Evolutionary conservation across 2,797 vertebrate genomes (phyloP).

Genomic region (Cuculus canorus): DNA sequence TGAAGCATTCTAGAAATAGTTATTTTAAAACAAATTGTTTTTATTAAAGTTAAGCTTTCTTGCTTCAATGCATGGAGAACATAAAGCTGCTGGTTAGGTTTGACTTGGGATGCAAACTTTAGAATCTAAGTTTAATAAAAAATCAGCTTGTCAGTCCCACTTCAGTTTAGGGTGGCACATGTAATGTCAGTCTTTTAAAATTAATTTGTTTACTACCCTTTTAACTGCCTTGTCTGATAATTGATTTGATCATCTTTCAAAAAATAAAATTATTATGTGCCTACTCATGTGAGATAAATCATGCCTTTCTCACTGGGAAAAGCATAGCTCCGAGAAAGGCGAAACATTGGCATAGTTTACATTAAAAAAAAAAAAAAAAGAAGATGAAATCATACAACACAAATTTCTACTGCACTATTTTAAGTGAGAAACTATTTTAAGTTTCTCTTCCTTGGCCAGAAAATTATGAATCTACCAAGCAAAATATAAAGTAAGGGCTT

Average conservation of each 20-base stretch:
- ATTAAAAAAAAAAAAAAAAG: neutral
- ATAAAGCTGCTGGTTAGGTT: neutral
- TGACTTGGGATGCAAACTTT: neutral
- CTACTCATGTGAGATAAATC: neutral
- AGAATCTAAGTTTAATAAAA: neutral
- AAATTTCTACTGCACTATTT: neutral
- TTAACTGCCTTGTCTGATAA: neutral
- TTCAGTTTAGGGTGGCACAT: neutral
- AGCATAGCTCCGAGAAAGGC: neutral
- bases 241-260: neutral
- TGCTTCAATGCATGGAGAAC: neutral
- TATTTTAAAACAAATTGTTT: neutral
- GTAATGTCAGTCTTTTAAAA: neutral
- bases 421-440: neutral
- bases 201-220: neutral
- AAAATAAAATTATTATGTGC: neutral
- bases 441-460: neutral
- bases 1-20: neutral
- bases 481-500: neutral
- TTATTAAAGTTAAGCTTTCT: neutral
- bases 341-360: neutral
- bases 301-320: neutral
- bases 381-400: neutral
- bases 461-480: neutral
- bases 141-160: neutral